These are phyloP conservation scores for Diabrotica undecimpunctata DNA, from an alignment of 1,140 invertebrate species.

Conservation along the genomic window DNA sequence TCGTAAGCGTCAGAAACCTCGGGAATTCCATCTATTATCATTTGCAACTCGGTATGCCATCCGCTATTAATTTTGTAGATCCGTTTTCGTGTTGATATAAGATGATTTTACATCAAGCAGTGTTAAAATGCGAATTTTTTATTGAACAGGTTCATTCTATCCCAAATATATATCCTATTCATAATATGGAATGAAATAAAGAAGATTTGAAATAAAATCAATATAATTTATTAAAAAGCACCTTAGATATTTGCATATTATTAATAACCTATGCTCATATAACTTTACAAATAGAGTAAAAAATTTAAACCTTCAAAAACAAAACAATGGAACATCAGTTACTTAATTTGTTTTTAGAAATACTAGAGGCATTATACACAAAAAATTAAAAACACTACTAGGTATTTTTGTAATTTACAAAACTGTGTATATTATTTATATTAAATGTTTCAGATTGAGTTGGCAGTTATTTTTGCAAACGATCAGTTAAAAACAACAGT, in stretches of 20 bases:
- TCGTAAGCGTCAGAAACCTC: too few species aligned
- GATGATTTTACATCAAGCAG: too few species aligned
- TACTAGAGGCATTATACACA: background rate
- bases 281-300: background rate
- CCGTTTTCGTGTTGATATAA: too few species aligned
- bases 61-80: too few species aligned
- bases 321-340: background rate
- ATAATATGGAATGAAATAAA: too few species aligned
- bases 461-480: background rate
- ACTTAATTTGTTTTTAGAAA: background rate
- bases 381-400: background rate
- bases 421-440: background rate
- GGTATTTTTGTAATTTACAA: background rate
- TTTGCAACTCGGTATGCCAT: too few species aligned
- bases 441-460: background rate
- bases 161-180: too few species aligned
- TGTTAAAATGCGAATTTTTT: too few species aligned
- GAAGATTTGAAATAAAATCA: background rate
- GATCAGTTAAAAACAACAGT: background rate
- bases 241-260: background rate
- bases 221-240: slow-evolving; percentile 3
- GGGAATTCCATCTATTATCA: too few species aligned
- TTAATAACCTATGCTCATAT: background rate
- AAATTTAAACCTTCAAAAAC: slow-evolving; percentile 1
- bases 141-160: too few species aligned